phyloP scores from a whole-genome alignment of 1,140 invertebrate species.

The Rhynchophorus ferrugineus region DNA sequence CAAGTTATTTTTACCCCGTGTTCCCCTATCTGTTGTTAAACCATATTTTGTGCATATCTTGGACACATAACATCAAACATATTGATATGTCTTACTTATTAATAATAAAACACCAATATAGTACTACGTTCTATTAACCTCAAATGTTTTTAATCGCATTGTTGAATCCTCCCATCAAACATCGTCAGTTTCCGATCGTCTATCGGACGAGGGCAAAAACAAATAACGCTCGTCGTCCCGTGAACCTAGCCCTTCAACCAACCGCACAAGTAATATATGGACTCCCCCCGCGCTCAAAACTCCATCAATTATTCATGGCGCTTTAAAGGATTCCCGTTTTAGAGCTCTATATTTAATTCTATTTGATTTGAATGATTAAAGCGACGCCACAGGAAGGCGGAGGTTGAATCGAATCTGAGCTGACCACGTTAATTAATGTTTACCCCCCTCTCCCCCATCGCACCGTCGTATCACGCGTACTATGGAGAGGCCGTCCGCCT shows the following conservation, averaged over 20 bases:
- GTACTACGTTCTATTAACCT: too few relatives aligned
- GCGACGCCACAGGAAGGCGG: slow-evolving; percentile 8
- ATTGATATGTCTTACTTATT: too few relatives aligned
- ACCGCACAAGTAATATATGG: slow-evolving; percentile 21
- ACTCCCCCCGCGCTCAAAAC: slow-evolving; percentile 22
- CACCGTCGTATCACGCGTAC: too few relatives aligned
- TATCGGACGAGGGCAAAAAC: slow-evolving; percentile 13
- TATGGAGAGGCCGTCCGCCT: too few relatives aligned
- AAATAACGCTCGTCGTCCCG: slow-evolving; percentile 16
- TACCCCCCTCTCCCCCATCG: too few relatives aligned
- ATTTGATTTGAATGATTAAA: slow-evolving; percentile 25
- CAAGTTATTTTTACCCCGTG: too few relatives aligned
- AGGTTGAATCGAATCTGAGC: slow-evolving; percentile 15
- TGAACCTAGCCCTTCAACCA: slow-evolving; percentile 8
- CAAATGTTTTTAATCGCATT: too few relatives aligned
- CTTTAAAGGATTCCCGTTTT: slow-evolving; percentile 22
- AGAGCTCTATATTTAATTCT: slow-evolving; percentile 23
- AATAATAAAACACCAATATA: too few relatives aligned
- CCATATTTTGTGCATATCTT: too few relatives aligned
- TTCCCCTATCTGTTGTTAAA: too few relatives aligned
- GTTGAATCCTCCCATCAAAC: too few relatives aligned
- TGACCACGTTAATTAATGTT: slow-evolving; percentile 24
- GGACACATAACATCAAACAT: too few relatives aligned
- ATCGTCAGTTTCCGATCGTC: slow-evolving; percentile 2
- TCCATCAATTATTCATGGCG: slow-evolving; percentile 23